phyloP scores from a whole-genome alignment of 1,140 invertebrate species.

The Lineus longissimus region DNA sequence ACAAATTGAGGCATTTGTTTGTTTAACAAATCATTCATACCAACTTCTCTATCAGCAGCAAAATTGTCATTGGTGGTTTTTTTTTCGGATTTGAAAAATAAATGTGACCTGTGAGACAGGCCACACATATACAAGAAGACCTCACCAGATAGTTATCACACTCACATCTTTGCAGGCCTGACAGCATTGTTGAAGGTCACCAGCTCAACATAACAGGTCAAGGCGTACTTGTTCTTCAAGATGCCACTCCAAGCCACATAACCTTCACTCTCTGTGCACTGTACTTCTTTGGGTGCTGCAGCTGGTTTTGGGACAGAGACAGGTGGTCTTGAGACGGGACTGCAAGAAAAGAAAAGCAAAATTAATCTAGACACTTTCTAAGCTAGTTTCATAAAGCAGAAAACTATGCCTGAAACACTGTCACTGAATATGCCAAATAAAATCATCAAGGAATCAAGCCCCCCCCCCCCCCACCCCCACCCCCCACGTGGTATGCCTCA shows the following conservation, averaged over 20 bases:
- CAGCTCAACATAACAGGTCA: background rate
- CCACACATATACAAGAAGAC: background rate
- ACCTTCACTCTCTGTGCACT: background rate
- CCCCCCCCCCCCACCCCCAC: no score
- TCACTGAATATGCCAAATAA: no score
- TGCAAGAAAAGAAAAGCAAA: no score
- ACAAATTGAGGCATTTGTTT: background rate
- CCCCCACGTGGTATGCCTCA: no score
- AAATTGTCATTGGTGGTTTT: background rate
- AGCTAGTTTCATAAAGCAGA: no score
- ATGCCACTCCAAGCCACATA: background rate
- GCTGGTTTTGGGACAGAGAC: background rate
- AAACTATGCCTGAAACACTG: no score
- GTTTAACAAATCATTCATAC: background rate
- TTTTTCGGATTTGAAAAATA: background rate
- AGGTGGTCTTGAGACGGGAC: background rate
- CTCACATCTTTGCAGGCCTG: background rate
- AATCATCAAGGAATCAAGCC: no score
- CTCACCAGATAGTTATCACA: background rate
- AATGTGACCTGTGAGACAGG: background rate
- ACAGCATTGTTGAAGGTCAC: background rate
- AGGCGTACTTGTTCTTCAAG: background rate
- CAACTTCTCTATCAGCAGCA: background rate
- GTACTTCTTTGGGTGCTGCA: background rate
- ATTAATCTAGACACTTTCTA: no score